phyloP scores from a whole-genome alignment of 2,113 vertebrate species.

The Mesembrinibis cayennensis region DNA sequence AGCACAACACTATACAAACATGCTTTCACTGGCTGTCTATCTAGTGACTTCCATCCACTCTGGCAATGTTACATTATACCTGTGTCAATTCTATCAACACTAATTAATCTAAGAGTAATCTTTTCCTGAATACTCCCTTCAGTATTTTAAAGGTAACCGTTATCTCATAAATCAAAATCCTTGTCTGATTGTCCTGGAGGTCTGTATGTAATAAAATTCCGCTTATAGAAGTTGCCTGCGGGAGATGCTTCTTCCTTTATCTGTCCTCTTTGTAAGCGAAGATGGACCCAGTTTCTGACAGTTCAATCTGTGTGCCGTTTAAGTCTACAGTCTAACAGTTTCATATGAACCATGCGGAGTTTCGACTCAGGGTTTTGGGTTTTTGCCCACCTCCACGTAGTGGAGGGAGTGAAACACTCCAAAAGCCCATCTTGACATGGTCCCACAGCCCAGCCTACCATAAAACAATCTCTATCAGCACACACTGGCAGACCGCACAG shows the following conservation, averaged over 20 bases:
- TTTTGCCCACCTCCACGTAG: neutral
- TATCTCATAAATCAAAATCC: slow-evolving; percentile 16
- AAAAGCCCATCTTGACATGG: neutral
- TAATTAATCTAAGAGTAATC: slow-evolving; percentile 28
- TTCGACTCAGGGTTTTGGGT: neutral
- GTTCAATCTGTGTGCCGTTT: neutral
- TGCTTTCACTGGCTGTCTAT: neutral
- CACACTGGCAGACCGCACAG: neutral
- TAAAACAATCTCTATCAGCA: neutral
- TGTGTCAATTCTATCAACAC: neutral
- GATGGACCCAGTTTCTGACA: neutral
- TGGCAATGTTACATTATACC: neutral
- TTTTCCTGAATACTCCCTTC: neutral
- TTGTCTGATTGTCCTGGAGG: neutral
- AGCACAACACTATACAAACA: neutral
- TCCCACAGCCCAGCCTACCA: neutral
- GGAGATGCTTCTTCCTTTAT: neutral
- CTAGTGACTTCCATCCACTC: neutral
- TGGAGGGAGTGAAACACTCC: neutral
- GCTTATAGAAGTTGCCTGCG: neutral
- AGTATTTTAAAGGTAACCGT: neutral
- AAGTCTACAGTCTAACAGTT: neutral
- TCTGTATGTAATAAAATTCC: neutral
- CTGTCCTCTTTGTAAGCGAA: neutral
- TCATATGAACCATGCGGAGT: accelerated